Conservation (phyloP, 2,888 invertebrate genomes). For the Eudasyphora cyanicolor region DNA sequence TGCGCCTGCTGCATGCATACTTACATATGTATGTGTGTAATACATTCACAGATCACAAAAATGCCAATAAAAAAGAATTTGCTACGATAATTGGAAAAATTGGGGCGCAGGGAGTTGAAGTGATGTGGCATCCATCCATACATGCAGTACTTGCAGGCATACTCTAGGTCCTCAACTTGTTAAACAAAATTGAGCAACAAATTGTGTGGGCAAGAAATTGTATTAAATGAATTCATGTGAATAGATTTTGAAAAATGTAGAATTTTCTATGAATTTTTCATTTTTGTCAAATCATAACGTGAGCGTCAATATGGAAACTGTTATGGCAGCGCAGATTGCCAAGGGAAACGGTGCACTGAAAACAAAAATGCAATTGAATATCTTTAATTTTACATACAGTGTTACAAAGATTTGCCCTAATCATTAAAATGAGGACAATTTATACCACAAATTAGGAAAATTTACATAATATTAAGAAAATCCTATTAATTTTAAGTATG, state of each 20-base stretch:
- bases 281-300: background rate
- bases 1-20: background rate
- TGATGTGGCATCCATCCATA: background rate
- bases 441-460: too few species aligned
- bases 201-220: background rate
- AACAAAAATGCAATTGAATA: conserved; percentile 31
- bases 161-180: background rate
- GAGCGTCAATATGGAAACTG: background rate
- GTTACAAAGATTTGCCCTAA: too few species aligned
- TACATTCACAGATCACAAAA: background rate
- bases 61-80: conserved; percentile 21
- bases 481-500: too few species aligned
- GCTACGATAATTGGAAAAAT: conserved; percentile 11
- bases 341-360: background rate
- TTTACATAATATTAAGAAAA: too few species aligned
- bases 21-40: background rate
- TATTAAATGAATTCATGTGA: background rate
- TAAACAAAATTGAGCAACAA: conserved; percentile 8
- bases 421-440: too few species aligned
- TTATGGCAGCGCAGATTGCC: background rate
- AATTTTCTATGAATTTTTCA: background rate
- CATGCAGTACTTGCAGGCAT: background rate
- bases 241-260: background rate
- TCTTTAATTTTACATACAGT: too few species aligned
- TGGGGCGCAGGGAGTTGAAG: background rate